phyloP scores from a whole-genome alignment of 64 coral and sea anemone species.

The Dendronephthya gigantea region DNA sequence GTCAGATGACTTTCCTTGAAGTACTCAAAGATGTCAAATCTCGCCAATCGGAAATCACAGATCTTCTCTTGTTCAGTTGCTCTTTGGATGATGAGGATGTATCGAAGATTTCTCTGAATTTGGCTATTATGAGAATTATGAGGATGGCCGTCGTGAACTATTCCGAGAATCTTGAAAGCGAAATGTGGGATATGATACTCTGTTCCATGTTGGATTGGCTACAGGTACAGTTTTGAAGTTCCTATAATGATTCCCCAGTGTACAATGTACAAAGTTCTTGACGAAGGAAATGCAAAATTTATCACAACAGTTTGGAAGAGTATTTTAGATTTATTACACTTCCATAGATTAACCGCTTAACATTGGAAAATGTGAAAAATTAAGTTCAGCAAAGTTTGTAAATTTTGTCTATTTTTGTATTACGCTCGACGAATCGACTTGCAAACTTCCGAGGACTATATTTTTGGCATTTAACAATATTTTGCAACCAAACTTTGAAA shows the following conservation, averaged over 20 bases:
- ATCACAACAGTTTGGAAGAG: too few species aligned
- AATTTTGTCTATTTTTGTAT: too few species aligned
- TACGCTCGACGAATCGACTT: too few species aligned
- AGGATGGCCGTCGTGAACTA: background rate
- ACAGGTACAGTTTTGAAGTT: background rate
- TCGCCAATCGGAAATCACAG: background rate
- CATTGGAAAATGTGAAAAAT: too few species aligned
- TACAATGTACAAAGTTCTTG: background rate
- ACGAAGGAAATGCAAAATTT: too few species aligned
- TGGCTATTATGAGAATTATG: background rate
- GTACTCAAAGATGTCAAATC: background rate
- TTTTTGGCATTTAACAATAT: too few species aligned
- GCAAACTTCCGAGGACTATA: too few species aligned
- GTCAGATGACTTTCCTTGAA: background rate
- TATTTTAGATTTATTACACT: too few species aligned
- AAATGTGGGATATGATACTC: background rate
- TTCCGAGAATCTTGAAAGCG: background rate
- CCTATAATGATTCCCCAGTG: background rate
- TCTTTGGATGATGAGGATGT: background rate
- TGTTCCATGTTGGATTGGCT: slow-evolving; percentile 14
- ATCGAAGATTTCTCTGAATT: background rate
- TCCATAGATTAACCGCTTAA: too few species aligned
- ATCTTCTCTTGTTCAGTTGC: background rate
- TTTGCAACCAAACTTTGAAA: too few species aligned
- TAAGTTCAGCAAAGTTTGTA: too few species aligned